A percentile compares a stretch with the other conserved stretches of the same genome.
phyloP scores from a whole-genome alignment of 2,888 invertebrate genomes.

The Alsophila aescularia region DNA sequence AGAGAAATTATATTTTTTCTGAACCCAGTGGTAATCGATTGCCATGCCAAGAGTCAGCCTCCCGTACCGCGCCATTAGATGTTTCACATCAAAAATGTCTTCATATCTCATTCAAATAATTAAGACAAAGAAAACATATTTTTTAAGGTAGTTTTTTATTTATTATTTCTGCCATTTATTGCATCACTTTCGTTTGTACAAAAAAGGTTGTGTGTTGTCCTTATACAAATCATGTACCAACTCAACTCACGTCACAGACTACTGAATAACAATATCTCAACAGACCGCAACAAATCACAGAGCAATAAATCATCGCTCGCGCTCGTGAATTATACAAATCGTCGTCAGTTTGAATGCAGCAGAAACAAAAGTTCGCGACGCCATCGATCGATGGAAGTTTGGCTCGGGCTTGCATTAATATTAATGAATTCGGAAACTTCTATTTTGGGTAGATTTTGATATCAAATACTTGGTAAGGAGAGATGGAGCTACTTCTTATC shows the following conservation, averaged over 20 bases:
- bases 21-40: no score
- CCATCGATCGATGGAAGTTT: slow-evolving; percentile 15
- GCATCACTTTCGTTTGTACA: no score
- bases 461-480: no score
- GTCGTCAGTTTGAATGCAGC: slow-evolving; percentile 12
- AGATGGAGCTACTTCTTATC: no score
- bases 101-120: no score
- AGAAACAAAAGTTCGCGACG: slow-evolving; percentile 7
- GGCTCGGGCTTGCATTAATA: slow-evolving; percentile 14
- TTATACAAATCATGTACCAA: not conserved
- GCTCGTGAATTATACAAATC: slow-evolving; percentile 10
- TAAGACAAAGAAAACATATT: no score
- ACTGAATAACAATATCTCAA: not conserved
- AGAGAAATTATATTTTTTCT: no score
- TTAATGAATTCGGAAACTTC: slow-evolving; percentile 5
- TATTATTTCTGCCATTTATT: not conserved
- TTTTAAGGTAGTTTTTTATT: no score
- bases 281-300: not conserved
- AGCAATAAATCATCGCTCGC: slow-evolving; percentile 11
- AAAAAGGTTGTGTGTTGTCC: not conserved
- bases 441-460: not conserved
- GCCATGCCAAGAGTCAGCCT: no score
- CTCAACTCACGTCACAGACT: not conserved
- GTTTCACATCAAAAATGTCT: no score
- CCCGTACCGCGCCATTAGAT: no score